Evolutionary conservation across 2,797 vertebrate species (phyloP).

Genomic region (Macrochelys suwanniensis): DNA sequence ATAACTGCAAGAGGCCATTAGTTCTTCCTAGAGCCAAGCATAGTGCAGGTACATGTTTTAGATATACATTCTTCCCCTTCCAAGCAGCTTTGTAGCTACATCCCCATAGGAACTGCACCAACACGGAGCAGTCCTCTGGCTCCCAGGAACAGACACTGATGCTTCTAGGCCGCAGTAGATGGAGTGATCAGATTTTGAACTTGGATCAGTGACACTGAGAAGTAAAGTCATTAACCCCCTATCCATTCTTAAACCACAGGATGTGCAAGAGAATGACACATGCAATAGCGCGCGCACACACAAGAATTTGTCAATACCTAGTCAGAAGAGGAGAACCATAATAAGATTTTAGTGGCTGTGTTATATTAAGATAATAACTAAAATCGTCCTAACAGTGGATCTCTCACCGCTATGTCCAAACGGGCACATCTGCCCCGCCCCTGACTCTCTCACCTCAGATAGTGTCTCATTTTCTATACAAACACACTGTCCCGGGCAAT

Average conservation of each 20-base stretch:
- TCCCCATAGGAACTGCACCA: neutral
- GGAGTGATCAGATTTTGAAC: neutral
- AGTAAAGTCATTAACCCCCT: neutral
- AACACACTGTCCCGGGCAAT: neutral
- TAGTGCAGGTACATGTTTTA: conserved; percentile 38
- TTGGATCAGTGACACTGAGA: neutral
- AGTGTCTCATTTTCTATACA: neutral
- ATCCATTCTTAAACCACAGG: neutral
- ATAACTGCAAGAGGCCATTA: conserved; percentile 63
- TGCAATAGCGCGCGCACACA: fast-evolving
- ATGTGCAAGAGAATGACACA: neutral
- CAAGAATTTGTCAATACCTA: neutral
- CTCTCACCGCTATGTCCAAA: conserved; percentile 2
- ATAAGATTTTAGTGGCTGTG: neutral
- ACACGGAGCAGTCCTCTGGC: neutral
- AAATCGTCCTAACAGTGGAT: neutral
- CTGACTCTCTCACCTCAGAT: neutral
- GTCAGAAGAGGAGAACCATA: neutral
- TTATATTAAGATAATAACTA: neutral
- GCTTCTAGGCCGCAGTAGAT: neutral
- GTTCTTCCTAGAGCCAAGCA: conserved; percentile 28
- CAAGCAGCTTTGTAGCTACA: neutral
- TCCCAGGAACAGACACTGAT: conserved; percentile 3
- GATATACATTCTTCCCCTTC: conserved; percentile 7
- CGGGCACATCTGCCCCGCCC: neutral